Base-by-base conservation (phyloP, 1,140 invertebrate species). In the Drosophila murphyi region DNA sequence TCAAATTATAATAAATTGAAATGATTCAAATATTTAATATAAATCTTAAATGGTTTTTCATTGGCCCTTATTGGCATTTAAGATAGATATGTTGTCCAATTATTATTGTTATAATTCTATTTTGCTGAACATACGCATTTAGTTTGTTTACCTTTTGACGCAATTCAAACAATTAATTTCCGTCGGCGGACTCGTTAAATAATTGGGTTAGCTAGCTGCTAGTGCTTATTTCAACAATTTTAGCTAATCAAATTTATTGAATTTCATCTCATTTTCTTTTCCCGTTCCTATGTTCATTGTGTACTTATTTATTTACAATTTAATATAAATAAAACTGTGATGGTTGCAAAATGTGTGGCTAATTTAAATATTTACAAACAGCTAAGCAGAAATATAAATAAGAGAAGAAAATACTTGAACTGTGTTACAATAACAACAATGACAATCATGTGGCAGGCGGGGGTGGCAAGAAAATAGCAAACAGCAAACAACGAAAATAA, bases 121-220 rank as follows among this genome's bases (percentile, higher is more conserved):
- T 37, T 70, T 48, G 51, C 59, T 67, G 52, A 75, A 71, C 41
- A 50, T 35, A 51, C 35, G 7, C 34, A 28, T 64, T 45, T 29
- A 20, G 37, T 50, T 61, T 73, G 71, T 73, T 73, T 69, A 61
- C 20, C 20, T 61, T 73, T 73, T 61, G 55, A 31, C 57, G 75
- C 76, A 86, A 88, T 88, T 83, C 78, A 57, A 83, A 88, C 83
- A 88, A 88, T 88, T 88, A 89, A 80, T 89, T 85, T 89, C 83
- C 88, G 83, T 73, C 85, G 69, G 41, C 77, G 47, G 65, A 34
- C 35, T 39, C 29, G 37, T 67, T 59, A 68, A 80, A 88, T 87
- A 80, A 82, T 72, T 88, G 45, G 57, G 29, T 71, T 73, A 52
- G 56, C 56, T 50, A 65, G 54, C 54, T 20, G 20, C 56, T 59